Conservation (phyloP, 2,888 invertebrate species). For the Aplocera efformata region DNA sequence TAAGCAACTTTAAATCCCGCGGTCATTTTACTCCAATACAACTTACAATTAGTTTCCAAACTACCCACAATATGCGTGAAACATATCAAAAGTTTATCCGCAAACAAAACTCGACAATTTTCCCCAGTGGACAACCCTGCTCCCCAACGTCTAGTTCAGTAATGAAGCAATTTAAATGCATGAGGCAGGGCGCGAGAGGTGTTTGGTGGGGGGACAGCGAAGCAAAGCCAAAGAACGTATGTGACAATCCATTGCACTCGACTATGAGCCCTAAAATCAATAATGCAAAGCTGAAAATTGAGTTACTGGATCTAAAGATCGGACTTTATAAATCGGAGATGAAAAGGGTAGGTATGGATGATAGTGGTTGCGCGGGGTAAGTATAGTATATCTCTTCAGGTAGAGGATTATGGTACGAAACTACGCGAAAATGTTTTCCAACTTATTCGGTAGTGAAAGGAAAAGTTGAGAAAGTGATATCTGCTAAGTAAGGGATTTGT, state of each 20-base stretch:
- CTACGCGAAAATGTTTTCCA: conserved; percentile 76
- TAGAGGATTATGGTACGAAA: conserved; percentile 72
- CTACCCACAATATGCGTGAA: conserved; percentile 24
- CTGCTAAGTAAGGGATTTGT: conserved; percentile 32
- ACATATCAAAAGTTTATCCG: conserved; percentile 29
- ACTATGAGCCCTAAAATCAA: conserved; percentile 27
- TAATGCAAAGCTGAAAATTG: background rate
- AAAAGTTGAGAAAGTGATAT: conserved; percentile 75
- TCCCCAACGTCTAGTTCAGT: conserved; percentile 71
- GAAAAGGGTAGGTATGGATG: conserved; percentile 68
- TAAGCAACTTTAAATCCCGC: conserved; percentile 6
- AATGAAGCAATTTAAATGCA: conserved; percentile 83
- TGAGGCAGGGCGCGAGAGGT: conserved; percentile 79
- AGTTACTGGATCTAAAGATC: conserved; percentile 18
- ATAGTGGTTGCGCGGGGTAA: conserved; percentile 75
- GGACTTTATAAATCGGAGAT: conserved; percentile 20
- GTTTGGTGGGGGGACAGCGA: conserved; percentile 65
- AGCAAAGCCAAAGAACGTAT: conserved; percentile 41
- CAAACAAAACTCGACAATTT: conserved; percentile 39
- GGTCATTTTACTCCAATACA: conserved; percentile 4
- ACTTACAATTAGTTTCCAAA: conserved; percentile 28
- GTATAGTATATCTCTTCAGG: conserved; percentile 77
- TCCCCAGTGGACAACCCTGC: conserved; percentile 71
- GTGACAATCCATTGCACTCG: conserved; percentile 13
- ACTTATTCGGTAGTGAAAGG: conserved; percentile 74